These are phyloP conservation scores for Acrossocheilus fasciatus DNA, from an alignment of 2,797 vertebrate species.

Conservation along the genomic window DNA sequence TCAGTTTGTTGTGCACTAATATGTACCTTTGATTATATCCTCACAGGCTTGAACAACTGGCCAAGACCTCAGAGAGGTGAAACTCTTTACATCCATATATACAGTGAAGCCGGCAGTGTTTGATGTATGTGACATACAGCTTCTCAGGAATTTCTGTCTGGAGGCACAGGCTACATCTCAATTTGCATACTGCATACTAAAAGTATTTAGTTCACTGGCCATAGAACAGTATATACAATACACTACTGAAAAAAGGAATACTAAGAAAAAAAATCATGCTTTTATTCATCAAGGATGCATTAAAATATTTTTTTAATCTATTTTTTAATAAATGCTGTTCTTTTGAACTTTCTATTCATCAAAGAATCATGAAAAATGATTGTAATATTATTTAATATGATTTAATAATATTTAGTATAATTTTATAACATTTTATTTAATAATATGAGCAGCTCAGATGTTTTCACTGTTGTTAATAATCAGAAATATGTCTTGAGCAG, in stretches of 20 bases:
- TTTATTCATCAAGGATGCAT: neutral
- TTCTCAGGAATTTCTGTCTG: neutral
- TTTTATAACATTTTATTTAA: too few relatives aligned
- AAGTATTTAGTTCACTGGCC: neutral
- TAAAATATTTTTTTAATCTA: neutral
- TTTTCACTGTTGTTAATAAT: neutral
- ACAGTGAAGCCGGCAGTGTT: neutral
- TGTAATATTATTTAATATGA: too few relatives aligned
- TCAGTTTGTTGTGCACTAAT: neutral
- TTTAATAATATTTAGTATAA: too few relatives aligned
- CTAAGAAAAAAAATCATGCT: too few relatives aligned
- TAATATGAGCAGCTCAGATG: too few relatives aligned
- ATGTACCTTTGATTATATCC: conserved; percentile 4
- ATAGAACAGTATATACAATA: neutral
- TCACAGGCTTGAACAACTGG: conserved; percentile 73
- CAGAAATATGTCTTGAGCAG: neutral
- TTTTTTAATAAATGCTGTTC: neutral
- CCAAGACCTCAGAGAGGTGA: conserved; percentile 75
- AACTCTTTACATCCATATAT: neutral
- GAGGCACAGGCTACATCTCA: neutral
- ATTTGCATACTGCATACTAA: neutral
- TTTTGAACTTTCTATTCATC: neutral
- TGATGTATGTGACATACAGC: neutral
- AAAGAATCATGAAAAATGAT: neutral
- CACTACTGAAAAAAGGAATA: neutral